Conservation (phyloP, 2,797 vertebrate genomes). For the Acestrorhynchus altus region DNA sequence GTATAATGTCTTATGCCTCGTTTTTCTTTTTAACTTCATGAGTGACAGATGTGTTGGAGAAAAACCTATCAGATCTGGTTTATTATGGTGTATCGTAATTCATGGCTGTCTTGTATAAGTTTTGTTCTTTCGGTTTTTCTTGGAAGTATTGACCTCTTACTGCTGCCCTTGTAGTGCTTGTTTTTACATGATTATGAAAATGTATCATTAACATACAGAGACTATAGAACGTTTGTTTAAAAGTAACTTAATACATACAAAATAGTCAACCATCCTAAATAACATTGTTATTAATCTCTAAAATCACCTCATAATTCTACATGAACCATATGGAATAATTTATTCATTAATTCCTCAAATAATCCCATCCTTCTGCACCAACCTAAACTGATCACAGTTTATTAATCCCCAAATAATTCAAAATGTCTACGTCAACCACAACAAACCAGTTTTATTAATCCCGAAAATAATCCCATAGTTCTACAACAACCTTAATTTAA, state of each 20-base stretch:
- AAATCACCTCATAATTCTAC: too few relatives aligned
- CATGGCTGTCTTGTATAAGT: background rate
- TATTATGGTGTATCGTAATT: slow-evolving; percentile 16
- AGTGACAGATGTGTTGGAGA: slow-evolving; percentile 27
- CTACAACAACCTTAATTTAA: background rate
- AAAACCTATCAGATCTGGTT: slow-evolving; percentile 6
- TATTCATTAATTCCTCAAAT: too few relatives aligned
- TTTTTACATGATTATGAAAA: too few relatives aligned
- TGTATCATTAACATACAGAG: too few relatives aligned
- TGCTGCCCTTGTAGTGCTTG: background rate
- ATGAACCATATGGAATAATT: too few relatives aligned
- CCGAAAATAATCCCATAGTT: background rate
- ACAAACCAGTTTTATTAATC: background rate
- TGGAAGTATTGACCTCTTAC: background rate
- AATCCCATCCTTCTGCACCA: too few relatives aligned
- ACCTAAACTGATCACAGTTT: too few relatives aligned
- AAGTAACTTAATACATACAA: too few relatives aligned
- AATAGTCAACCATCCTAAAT: background rate
- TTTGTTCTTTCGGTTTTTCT: slow-evolving; percentile 15
- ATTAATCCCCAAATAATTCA: too few relatives aligned
- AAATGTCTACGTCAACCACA: background rate
- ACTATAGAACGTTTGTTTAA: too few relatives aligned
- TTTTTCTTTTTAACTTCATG: slow-evolving; percentile 16
- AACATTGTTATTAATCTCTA: background rate
- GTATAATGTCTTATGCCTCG: slow-evolving; percentile 12